These are phyloP conservation scores for Drosophila repleta DNA, from an alignment of 1,140 invertebrate genomes.

Conservation along the genomic window DNA sequence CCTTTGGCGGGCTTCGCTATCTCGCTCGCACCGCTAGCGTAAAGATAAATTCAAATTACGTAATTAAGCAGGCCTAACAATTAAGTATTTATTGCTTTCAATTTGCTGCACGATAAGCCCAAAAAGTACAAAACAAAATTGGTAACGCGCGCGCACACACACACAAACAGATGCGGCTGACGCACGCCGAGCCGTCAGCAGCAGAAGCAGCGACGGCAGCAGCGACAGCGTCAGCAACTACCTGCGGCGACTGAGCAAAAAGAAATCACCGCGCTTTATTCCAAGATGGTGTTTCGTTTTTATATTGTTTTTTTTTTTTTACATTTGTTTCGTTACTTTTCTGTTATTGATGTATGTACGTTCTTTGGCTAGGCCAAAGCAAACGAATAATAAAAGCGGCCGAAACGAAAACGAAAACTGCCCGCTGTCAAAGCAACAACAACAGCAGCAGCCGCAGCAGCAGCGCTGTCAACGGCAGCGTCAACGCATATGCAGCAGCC, in stretches of 20 bases:
- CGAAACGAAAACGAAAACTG: slow-evolving; percentile 37
- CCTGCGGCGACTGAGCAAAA: slow-evolving; percentile 42
- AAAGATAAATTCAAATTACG: slow-evolving; percentile 74
- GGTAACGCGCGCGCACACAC: slow-evolving; percentile 12
- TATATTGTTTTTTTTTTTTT: slow-evolving; percentile 7
- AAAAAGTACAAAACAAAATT: slow-evolving; percentile 29
- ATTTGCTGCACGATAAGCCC: slow-evolving; percentile 69
- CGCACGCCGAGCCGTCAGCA: slow-evolving; percentile 35
- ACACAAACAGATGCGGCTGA: slow-evolving; percentile 24
- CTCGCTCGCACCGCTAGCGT: neutral
- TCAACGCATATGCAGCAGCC: slow-evolving; percentile 25
- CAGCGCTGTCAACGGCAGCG: slow-evolving; percentile 1
- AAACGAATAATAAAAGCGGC: slow-evolving; percentile 11
- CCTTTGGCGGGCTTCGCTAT: slow-evolving; percentile 34
- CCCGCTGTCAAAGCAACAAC: slow-evolving; percentile 9
- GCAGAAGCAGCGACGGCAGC: neutral
- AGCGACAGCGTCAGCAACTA: slow-evolving; percentile 33
- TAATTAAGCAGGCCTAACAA: slow-evolving; percentile 72
- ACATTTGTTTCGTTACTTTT: slow-evolving; percentile 30
- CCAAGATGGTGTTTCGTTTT: slow-evolving; percentile 55
- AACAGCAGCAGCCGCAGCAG: slow-evolving; percentile 2
- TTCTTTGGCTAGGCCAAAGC: slow-evolving; percentile 19
- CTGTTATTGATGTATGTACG: slow-evolving; percentile 9
- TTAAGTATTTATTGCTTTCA: slow-evolving; percentile 80
- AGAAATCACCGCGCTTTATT: slow-evolving; percentile 61